These are phyloP conservation scores for Dynastes maya DNA, from an alignment of 2,888 invertebrate species.

Conservation along the genomic window DNA sequence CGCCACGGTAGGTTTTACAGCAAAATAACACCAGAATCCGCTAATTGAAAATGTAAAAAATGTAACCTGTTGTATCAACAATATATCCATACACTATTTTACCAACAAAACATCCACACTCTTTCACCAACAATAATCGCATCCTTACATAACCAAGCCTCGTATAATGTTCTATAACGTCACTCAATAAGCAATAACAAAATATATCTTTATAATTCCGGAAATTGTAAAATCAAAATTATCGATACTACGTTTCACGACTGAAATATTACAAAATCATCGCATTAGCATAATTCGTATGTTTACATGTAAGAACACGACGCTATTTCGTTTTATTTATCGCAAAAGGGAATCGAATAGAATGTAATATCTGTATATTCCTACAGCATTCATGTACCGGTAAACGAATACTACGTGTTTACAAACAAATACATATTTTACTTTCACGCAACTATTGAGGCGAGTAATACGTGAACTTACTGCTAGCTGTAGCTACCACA, in stretches of 20 bases:
- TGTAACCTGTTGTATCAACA: too few relatives aligned
- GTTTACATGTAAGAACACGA: background rate
- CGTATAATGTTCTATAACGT: too few relatives aligned
- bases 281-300: background rate
- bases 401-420: background rate
- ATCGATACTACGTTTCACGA: background rate
- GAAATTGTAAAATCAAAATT: background rate
- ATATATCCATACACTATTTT: too few relatives aligned
- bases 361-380: background rate
- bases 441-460: background rate
- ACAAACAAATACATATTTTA: constrained; percentile 2
- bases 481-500: background rate
- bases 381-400: background rate
- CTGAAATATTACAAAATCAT: background rate
- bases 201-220: background rate
- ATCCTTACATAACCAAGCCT: too few relatives aligned
- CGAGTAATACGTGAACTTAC: background rate
- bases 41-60: too few relatives aligned
- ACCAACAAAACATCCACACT: too few relatives aligned
- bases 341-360: background rate
- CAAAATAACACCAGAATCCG: too few relatives aligned
- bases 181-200: too few relatives aligned
- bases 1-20: too few relatives aligned
- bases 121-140: too few relatives aligned
- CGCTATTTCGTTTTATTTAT: background rate